These are phyloP conservation scores for Mnemiopsis leidyi DNA, from an alignment of 37 sponge, comb jelly and placozoan species.

Conservation along the genomic window DNA sequence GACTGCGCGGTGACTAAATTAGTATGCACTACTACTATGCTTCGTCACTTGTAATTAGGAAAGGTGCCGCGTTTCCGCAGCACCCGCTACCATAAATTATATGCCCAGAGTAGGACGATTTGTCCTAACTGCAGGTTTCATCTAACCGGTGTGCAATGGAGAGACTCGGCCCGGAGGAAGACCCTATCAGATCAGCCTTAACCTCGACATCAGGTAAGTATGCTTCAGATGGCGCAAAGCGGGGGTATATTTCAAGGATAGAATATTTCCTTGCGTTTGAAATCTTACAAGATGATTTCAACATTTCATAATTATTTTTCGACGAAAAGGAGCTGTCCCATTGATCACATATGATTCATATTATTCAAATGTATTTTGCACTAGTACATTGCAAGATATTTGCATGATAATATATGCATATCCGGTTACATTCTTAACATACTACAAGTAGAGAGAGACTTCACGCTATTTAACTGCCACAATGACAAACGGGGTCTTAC, in stretches of 20 bases:
- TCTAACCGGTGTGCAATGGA: slow-evolving; percentile 62
- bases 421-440: no score
- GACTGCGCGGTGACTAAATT: neutral
- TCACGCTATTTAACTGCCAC: no score
- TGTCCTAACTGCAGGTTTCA: slow-evolving; percentile 60
- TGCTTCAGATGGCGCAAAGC: neutral
- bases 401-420: no score
- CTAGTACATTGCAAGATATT: no score
- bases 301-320: neutral
- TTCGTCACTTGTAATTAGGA: no score
- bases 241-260: neutral
- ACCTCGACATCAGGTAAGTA: slow-evolving; percentile 61
- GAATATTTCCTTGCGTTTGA: neutral
- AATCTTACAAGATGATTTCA: neutral
- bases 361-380: no score
- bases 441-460: no score
- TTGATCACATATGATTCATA: no score
- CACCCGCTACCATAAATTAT: slow-evolving; percentile 61
- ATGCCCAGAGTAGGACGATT: slow-evolving; percentile 51
- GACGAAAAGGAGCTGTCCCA: no score
- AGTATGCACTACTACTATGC: no score
- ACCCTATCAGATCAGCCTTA: slow-evolving; percentile 26
- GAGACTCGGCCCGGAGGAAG: slow-evolving; percentile 49
- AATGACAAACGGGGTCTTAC: no score
- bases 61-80: slow-evolving; percentile 64